Percentiles rank a stretch among this genome's conserved stretches.
Conservation (phyloP, 2,888 invertebrate species). For the Deroplatys truncata region DNA sequence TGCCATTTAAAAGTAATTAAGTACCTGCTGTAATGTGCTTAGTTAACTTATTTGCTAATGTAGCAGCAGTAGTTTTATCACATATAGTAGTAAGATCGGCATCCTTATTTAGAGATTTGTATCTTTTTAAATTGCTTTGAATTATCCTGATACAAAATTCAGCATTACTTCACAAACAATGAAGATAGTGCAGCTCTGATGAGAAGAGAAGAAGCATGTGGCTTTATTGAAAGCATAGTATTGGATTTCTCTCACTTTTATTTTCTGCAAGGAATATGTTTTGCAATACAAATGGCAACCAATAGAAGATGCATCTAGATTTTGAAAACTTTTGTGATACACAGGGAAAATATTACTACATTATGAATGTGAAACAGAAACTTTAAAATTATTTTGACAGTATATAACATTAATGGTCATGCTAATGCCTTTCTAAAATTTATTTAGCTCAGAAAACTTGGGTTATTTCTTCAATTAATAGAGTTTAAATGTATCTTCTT, state of each 20-base stretch:
- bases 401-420: too few species aligned
- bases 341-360: too few species aligned
- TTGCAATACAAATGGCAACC: neutral
- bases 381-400: too few species aligned
- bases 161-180: neutral
- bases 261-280: neutral
- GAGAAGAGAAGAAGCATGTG: neutral
- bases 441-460: too few species aligned
- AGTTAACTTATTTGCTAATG: neutral
- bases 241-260: neutral
- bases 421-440: too few species aligned
- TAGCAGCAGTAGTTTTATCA: neutral
- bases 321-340: too few species aligned
- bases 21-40: neutral
- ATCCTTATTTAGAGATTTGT: constrained; percentile 16
- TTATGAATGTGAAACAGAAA: too few species aligned
- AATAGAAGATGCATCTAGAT: neutral
- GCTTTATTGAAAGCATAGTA: neutral
- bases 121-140: constrained; percentile 1
- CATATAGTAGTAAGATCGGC: constrained; percentile 6
- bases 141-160: neutral
- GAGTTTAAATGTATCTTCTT: neutral
- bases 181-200: neutral
- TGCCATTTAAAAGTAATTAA: too few species aligned
- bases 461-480: too few species aligned